phyloP scores from a whole-genome alignment of 2,797 vertebrate species.

The Brachyalestes nurse region DNA sequence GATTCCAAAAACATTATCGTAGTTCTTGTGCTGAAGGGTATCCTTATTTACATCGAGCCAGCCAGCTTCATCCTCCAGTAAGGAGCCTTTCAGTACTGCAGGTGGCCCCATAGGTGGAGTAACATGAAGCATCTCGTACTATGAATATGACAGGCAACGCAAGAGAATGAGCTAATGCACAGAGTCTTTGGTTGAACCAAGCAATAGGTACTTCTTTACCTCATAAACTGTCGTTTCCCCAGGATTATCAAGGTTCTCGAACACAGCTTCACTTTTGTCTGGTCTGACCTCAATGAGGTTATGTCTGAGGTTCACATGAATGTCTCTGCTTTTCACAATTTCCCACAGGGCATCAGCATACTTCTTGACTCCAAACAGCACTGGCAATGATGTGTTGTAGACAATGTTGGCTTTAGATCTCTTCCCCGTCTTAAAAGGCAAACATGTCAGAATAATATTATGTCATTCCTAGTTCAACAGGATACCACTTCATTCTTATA shows the following conservation, averaged over 20 bases:
- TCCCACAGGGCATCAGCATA: slow-evolving; percentile 90
- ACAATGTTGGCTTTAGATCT: slow-evolving; percentile 88
- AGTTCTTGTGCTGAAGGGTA: slow-evolving; percentile 90
- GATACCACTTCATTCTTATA: not conserved
- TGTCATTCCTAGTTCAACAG: not conserved
- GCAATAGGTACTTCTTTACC: slow-evolving; percentile 70
- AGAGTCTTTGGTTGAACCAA: not conserved
- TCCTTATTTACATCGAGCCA: slow-evolving; percentile 94
- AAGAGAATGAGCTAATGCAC: slow-evolving; percentile 2
- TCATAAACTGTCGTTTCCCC: slow-evolving; percentile 84
- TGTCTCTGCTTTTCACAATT: slow-evolving; percentile 82
- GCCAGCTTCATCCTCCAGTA: slow-evolving; percentile 82
- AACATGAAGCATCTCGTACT: slow-evolving; percentile 99
- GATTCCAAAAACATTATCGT: slow-evolving; percentile 94
- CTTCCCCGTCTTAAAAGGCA: slow-evolving; percentile 84
- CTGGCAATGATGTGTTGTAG: slow-evolving; percentile 91
- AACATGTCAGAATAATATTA: not conserved
- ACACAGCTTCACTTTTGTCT: slow-evolving; percentile 92
- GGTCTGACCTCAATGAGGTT: slow-evolving; percentile 92
- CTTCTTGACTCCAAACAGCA: slow-evolving; percentile 92
- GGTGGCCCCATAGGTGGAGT: slow-evolving; percentile 95
- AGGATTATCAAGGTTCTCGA: slow-evolving; percentile 91
- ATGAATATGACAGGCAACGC: slow-evolving; percentile 12
- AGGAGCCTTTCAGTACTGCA: slow-evolving; percentile 81
- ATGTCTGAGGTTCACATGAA: slow-evolving; percentile 86